Evolutionary conservation across 2,888 invertebrate species (phyloP).

Genomic region (Melieria picta): DNA sequence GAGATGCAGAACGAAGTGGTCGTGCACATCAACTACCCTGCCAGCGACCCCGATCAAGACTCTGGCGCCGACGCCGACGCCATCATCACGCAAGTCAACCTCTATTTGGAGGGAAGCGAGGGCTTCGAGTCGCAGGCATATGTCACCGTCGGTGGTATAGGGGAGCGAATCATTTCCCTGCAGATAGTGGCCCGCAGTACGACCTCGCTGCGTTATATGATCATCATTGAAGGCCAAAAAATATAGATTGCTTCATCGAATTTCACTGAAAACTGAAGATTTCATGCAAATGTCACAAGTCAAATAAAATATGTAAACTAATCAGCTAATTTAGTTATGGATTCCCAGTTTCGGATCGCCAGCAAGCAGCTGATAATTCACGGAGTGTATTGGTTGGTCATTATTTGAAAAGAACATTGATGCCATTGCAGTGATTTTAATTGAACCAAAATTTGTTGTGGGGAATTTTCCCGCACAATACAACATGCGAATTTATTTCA

Average conservation of each 20-base stretch:
- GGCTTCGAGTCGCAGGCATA: slow-evolving; percentile 39
- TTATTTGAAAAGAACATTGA: too few species aligned
- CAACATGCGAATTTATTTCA: too few species aligned
- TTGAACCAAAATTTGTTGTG: too few species aligned
- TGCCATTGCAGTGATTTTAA: too few species aligned
- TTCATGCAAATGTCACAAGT: neutral
- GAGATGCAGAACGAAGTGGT: slow-evolving; percentile 31
- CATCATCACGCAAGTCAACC: slow-evolving; percentile 42
- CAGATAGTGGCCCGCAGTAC: slow-evolving; percentile 41
- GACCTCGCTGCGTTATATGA: slow-evolving; percentile 43
- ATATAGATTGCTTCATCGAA: neutral
- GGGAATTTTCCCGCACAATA: too few species aligned
- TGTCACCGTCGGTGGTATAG: slow-evolving; percentile 44
- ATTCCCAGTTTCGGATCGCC: too few species aligned
- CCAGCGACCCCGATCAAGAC: neutral
- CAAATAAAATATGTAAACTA: too few species aligned
- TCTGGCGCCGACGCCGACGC: slow-evolving; percentile 14
- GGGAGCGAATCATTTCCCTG: slow-evolving; percentile 41
- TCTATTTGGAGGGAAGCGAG: slow-evolving; percentile 36
- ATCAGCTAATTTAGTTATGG: too few species aligned
- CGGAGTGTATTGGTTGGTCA: too few species aligned
- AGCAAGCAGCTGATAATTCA: too few species aligned
- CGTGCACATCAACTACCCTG: slow-evolving; percentile 35
- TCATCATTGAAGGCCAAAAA: slow-evolving; percentile 43
- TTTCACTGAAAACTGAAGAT: neutral